These are phyloP conservation scores for Margarornis squamiger DNA, from an alignment of 2,797 vertebrate genomes.

Conservation along the genomic window DNA sequence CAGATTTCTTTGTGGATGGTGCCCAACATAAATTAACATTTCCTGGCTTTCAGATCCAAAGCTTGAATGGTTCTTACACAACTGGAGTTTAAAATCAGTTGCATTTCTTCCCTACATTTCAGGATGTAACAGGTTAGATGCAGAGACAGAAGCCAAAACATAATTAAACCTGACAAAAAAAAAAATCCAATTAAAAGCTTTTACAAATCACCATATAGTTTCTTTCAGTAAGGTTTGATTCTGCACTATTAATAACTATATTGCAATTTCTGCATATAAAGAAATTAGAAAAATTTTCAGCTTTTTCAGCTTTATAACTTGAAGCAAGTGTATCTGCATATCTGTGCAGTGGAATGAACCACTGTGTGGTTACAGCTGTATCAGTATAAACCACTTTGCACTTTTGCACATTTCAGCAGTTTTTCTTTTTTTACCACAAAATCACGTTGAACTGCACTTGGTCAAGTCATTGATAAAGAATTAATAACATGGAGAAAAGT, in stretches of 20 bases:
- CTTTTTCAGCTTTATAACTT: background rate
- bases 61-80: background rate
- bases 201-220: background rate
- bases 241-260: background rate
- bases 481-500: background rate
- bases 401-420: background rate
- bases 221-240: background rate
- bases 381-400: background rate
- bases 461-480: background rate
- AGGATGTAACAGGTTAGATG: background rate
- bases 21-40: background rate
- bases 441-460: background rate
- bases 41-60: background rate
- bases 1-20: background rate
- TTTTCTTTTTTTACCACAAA: background rate
- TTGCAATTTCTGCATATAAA: background rate
- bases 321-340: background rate
- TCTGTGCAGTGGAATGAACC: background rate
- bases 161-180: background rate
- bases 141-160: background rate
- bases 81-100: background rate
- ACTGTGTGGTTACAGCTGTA: background rate
- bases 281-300: background rate
- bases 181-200: background rate
- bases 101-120: background rate